Evolutionary conservation across 64 coral and sea anemone species (phyloP).

Genomic region (Montipora foliosa): DNA sequence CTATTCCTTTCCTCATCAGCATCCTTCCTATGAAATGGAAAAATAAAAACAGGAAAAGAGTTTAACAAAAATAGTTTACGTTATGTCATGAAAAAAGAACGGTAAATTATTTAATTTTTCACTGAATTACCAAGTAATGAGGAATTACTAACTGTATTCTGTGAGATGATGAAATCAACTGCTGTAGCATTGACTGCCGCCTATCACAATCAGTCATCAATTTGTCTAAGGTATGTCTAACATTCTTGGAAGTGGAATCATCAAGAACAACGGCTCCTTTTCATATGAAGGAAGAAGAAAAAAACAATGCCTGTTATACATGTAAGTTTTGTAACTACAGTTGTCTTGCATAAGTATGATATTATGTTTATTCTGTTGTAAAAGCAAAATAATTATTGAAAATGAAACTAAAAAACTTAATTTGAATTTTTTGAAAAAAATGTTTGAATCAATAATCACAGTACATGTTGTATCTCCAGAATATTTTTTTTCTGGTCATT

Average conservation of each 20-base stretch:
- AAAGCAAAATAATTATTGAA: no score
- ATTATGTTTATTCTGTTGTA: no score
- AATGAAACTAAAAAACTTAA: no score
- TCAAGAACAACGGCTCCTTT: conserved; percentile 87
- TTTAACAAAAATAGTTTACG: no score
- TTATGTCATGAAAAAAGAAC: no score
- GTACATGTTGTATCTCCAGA: no score
- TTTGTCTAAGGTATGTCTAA: conserved; percentile 87
- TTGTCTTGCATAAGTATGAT: not conserved
- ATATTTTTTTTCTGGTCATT: no score
- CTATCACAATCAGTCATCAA: conserved; percentile 96
- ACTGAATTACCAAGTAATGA: not conserved
- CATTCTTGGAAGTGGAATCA: conserved; percentile 81
- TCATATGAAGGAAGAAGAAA: not conserved
- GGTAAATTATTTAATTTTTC: no score
- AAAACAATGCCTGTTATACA: no score
- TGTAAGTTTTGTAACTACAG: not conserved
- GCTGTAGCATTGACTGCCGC: conserved; percentile 92
- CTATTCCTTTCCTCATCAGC: conserved; percentile 78
- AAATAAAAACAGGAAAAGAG: not conserved
- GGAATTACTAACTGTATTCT: conserved; percentile 88
- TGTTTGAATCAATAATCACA: no score
- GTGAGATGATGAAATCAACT: conserved; percentile 93
- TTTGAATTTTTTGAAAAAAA: no score
- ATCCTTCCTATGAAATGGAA: conserved; percentile 60